Conservation (phyloP, 2,888 invertebrate species). For the Cremastinae sp. region DNA sequence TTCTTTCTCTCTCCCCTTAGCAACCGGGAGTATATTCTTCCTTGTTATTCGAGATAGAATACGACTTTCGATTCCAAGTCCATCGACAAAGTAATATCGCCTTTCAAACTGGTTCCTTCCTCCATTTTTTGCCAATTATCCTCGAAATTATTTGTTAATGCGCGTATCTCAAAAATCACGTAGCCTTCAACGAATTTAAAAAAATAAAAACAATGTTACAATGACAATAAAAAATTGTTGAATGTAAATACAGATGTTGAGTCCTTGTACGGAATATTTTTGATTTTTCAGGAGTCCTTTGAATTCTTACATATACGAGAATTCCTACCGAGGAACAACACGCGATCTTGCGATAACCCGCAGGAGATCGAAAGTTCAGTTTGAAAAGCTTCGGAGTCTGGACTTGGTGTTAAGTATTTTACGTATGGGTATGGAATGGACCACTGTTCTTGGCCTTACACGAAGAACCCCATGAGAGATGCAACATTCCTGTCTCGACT, state of each 20-base stretch:
- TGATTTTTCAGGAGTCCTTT: neutral
- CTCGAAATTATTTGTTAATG: neutral
- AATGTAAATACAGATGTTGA: too few species aligned
- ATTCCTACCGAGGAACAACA: constrained; percentile 48
- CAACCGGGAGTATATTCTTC: neutral
- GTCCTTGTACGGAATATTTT: constrained; percentile 1
- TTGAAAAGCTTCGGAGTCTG: constrained; percentile 28
- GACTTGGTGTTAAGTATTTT: neutral
- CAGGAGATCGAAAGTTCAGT: constrained; percentile 3
- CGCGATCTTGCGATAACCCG: constrained; percentile 50
- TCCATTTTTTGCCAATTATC: constrained; percentile 11
- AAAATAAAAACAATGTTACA: too few species aligned
- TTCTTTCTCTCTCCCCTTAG: neutral
- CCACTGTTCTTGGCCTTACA: neutral
- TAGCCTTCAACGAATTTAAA: neutral
- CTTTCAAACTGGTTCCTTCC: constrained; percentile 31
- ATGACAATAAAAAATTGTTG: neutral
- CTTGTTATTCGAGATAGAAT: constrained; percentile 33
- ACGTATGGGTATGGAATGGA: neutral
- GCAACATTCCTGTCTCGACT: too few species aligned
- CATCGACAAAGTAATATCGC: constrained; percentile 13
- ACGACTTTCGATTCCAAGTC: constrained; percentile 24
- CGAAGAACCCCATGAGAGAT: too few species aligned
- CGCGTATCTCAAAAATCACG: neutral
- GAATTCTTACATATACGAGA: constrained; percentile 34